A percentile compares a stretch with the other conserved stretches of the same genome.
These are phyloP conservation scores for Criorhina ranunculi DNA, from an alignment of 2,888 invertebrate species.

Conservation along the genomic window DNA sequence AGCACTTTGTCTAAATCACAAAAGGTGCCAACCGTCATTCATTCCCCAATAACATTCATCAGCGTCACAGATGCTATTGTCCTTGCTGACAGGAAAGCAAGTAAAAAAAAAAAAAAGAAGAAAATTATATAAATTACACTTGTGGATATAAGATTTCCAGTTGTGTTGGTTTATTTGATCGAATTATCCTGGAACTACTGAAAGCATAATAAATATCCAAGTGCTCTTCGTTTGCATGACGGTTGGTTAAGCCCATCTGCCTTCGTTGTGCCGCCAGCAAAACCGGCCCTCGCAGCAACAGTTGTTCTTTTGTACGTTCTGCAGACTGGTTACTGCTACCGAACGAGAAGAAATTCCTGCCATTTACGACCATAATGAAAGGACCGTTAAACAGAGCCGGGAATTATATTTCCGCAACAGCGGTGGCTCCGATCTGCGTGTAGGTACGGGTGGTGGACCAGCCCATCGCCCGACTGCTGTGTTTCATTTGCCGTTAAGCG, in stretches of 20 bases:
- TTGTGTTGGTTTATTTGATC: constrained; percentile 68
- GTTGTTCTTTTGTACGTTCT: constrained; percentile 48
- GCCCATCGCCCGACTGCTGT: constrained; percentile 33
- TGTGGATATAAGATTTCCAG: constrained; percentile 40
- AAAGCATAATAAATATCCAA: constrained; percentile 71
- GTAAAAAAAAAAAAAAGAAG: constrained; percentile 6
- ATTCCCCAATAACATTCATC: constrained; percentile 53
- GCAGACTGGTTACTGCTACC: constrained; percentile 7
- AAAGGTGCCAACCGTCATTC: constrained; percentile 43
- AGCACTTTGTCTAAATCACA: constrained; percentile 30
- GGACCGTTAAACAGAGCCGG: constrained; percentile 53
- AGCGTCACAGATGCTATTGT: constrained; percentile 42
- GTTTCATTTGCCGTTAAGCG: constrained; percentile 67
- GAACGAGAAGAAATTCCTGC: constrained; percentile 27
- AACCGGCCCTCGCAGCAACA: constrained; percentile 49
- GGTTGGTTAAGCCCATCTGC: constrained; percentile 63
- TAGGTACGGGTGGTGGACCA: not conserved
- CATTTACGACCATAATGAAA: constrained; percentile 63
- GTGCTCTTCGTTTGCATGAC: constrained; percentile 58
- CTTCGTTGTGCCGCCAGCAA: constrained; percentile 1
- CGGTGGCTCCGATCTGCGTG: constrained; percentile 29
- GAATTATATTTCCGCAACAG: constrained; percentile 60
- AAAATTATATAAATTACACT: constrained; percentile 44
- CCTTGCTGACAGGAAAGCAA: constrained; percentile 29
- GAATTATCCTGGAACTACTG: constrained; percentile 63